phyloP scores from a whole-genome alignment of 2,888 invertebrate genomes.

The Cephus nigrinus region DNA sequence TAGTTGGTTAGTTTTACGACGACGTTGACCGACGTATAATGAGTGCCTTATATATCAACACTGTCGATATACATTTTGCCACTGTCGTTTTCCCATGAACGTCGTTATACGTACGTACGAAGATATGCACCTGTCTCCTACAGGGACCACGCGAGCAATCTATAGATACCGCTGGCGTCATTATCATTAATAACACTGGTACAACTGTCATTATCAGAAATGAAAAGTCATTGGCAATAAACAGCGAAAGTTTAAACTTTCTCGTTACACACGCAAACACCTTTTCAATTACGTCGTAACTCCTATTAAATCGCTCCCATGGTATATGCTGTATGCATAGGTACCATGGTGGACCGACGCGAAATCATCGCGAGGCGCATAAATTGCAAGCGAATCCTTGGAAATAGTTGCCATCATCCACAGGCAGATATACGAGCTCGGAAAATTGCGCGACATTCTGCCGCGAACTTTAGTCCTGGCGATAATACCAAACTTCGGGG shows the following conservation, averaged over 20 bases:
- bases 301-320: not conserved
- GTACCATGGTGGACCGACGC: not conserved
- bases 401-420: constrained; percentile 24
- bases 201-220: not conserved
- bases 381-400: constrained; percentile 27
- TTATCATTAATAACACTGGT: not conserved
- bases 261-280: not conserved
- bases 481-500: constrained; percentile 55
- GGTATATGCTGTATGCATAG: not conserved
- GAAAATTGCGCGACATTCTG: constrained; percentile 53
- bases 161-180: not conserved
- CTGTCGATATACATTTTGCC: not conserved
- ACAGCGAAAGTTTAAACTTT: not conserved
- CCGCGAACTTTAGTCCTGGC: constrained; percentile 44
- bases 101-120: not conserved
- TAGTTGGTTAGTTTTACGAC: constrained; percentile 30
- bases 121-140: not conserved
- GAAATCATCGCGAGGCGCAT: constrained; percentile 20
- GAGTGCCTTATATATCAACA: not conserved
- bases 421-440: constrained; percentile 15
- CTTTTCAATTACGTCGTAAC: not conserved
- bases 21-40: not conserved
- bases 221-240: not conserved
- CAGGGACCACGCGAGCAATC: not conserved
- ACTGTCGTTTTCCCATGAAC: not conserved